phyloP scores from a whole-genome alignment of 2,888 invertebrate genomes.

The Julus scandinavius region DNA sequence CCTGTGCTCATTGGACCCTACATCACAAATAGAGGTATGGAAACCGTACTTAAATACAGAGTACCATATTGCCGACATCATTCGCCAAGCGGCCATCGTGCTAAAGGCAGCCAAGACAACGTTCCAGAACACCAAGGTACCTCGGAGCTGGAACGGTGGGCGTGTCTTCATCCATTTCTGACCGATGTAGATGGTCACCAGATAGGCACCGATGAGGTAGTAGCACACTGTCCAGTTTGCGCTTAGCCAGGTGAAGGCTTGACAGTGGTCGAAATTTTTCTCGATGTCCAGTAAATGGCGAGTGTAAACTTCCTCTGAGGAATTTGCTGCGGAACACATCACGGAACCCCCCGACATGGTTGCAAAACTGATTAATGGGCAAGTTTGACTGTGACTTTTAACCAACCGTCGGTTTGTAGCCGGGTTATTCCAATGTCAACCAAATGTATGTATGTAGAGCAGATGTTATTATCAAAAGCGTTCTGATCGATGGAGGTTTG shows the following conservation, averaged over 20 bases:
- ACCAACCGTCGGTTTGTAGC: no score
- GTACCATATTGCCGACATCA: not conserved
- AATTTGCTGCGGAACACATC: not conserved
- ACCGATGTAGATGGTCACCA: not conserved
- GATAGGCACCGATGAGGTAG: not conserved
- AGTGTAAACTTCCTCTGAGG: not conserved
- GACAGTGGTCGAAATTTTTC: not conserved
- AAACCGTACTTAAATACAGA: not conserved
- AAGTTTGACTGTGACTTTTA: no score
- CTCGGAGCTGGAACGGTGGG: not conserved
- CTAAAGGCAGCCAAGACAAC: not conserved
- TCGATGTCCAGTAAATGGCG: not conserved
- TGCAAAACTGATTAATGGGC: no score
- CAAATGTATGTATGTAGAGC: no score
- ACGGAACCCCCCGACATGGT: not conserved
- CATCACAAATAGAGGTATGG: not conserved
- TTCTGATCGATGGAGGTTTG: no score
- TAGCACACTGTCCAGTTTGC: not conserved
- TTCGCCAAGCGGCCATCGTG: not conserved
- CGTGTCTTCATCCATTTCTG: not conserved
- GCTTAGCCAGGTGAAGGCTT: not conserved
- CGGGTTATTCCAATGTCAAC: no score
- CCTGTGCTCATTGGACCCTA: not conserved
- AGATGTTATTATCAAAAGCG: no score
- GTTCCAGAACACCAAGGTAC: not conserved